Evolutionary conservation across 2,888 invertebrate species (phyloP).

Genomic region (Leptarthrus brevirostris): DNA sequence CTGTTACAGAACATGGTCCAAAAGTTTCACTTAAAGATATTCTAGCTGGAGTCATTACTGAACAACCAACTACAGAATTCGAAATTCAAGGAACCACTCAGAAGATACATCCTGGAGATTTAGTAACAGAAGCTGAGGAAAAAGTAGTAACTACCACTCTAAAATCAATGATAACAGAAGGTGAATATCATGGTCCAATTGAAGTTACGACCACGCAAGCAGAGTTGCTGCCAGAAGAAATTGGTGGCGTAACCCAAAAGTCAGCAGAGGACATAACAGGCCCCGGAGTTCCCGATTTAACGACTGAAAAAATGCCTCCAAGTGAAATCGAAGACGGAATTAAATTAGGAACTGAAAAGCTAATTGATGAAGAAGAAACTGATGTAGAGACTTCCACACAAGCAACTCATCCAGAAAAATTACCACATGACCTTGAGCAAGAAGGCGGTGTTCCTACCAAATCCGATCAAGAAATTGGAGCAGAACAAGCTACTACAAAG

Average conservation of each 20-base stretch:
- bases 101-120: background rate
- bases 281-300: background rate
- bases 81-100: too few relatives aligned
- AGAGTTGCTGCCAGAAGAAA: slow-evolving; percentile 37
- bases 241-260: slow-evolving; percentile 31
- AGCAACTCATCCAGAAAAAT: background rate
- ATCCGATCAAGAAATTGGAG: background rate
- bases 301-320: background rate
- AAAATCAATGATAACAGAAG: background rate
- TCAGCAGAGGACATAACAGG: background rate
- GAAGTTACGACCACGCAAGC: background rate
- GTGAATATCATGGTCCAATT: too few relatives aligned
- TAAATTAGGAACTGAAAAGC: background rate
- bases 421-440: background rate
- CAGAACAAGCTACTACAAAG: background rate
- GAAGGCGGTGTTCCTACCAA: background rate
- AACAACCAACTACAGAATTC: too few relatives aligned
- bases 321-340: background rate
- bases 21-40: background rate
- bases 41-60: too few relatives aligned
- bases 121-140: background rate
- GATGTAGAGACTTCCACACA: background rate
- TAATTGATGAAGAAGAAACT: background rate
- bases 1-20: background rate
- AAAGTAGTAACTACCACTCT: background rate